Evolutionary conservation across 2,888 invertebrate species (phyloP).

Genomic region (Teleogryllus oceanicus): DNA sequence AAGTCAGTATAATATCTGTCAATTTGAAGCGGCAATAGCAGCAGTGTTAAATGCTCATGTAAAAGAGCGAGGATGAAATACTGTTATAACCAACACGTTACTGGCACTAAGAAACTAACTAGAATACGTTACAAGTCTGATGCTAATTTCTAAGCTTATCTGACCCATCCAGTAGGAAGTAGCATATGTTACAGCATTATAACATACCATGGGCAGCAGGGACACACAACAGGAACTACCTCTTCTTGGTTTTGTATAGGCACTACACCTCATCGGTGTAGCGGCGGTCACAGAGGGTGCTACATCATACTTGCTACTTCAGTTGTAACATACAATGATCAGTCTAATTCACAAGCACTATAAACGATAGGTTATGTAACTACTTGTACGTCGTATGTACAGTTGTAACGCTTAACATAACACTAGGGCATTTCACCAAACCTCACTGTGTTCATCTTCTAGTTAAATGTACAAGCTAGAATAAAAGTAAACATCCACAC

Average conservation of each 20-base stretch:
- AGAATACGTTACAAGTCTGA: not conserved
- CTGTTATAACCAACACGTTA: not conserved
- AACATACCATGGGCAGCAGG: constrained; percentile 4
- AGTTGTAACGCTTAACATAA: not conserved
- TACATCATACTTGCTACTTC: not conserved
- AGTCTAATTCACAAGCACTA: constrained; percentile 2
- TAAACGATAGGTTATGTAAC: not conserved
- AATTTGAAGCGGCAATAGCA: too few relatives aligned
- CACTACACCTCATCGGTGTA: too few relatives aligned
- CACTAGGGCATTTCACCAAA: not conserved
- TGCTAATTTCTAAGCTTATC: not conserved
- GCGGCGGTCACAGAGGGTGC: not conserved
- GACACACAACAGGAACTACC: not conserved
- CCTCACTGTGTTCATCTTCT: not conserved
- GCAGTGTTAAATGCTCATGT: too few relatives aligned
- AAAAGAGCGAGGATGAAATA: too few relatives aligned
- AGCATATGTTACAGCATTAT: not conserved
- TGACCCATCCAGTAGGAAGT: constrained; percentile 1
- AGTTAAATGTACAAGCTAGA: too few relatives aligned
- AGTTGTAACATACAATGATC: not conserved
- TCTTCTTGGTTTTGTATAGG: not conserved
- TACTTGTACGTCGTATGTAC: constrained; percentile 18
- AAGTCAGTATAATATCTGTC: too few relatives aligned
- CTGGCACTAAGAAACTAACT: not conserved
- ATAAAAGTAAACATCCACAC: too few relatives aligned